Conservation (phyloP, 1,140 invertebrate species). For the Scylla paramamosain region DNA sequence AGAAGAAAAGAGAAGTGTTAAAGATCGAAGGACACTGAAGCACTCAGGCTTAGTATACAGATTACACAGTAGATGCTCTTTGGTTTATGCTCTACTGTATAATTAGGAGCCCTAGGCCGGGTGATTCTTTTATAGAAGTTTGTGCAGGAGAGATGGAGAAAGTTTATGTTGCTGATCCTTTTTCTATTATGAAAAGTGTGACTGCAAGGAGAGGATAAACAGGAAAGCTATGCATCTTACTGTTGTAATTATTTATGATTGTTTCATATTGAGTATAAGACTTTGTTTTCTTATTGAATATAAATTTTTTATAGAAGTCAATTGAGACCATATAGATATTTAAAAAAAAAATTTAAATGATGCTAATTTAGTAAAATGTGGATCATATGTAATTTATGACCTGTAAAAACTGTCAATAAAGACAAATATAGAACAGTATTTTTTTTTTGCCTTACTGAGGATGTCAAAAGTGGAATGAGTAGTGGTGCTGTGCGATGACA, state of each 20-base stretch:
- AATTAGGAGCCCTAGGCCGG: slow-evolving; percentile 74
- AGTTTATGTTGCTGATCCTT: slow-evolving; percentile 52
- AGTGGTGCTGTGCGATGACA: too few species aligned
- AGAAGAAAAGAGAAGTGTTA: too few species aligned
- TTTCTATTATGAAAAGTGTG: slow-evolving; percentile 35
- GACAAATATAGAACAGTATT: slow-evolving; percentile 23
- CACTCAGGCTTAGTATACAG: slow-evolving; percentile 74
- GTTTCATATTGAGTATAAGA: slow-evolving; percentile 47
- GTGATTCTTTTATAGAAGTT: slow-evolving; percentile 34
- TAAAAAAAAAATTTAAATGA: slow-evolving; percentile 11
- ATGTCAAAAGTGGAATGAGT: too few species aligned
- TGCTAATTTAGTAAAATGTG: slow-evolving; percentile 57
- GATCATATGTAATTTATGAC: slow-evolving; percentile 71
- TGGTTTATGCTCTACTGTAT: slow-evolving; percentile 72
- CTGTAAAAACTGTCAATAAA: slow-evolving; percentile 74
- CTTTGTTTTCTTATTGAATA: slow-evolving; percentile 3
- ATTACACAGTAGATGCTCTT: slow-evolving; percentile 74
- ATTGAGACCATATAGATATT: slow-evolving; percentile 38
- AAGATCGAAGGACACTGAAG: background rate
- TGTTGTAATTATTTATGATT: slow-evolving; percentile 62
- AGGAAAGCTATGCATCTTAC: slow-evolving; percentile 58
- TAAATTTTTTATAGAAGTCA: slow-evolving; percentile 57
- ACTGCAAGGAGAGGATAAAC: slow-evolving; percentile 21
- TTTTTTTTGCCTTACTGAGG: background rate
- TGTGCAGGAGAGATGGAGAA: slow-evolving; percentile 23